Evolutionary conservation across 2,888 invertebrate species (phyloP), one percentile per base, ranked within the genome.

Genomic region (Ormyrus thymus): DNA sequence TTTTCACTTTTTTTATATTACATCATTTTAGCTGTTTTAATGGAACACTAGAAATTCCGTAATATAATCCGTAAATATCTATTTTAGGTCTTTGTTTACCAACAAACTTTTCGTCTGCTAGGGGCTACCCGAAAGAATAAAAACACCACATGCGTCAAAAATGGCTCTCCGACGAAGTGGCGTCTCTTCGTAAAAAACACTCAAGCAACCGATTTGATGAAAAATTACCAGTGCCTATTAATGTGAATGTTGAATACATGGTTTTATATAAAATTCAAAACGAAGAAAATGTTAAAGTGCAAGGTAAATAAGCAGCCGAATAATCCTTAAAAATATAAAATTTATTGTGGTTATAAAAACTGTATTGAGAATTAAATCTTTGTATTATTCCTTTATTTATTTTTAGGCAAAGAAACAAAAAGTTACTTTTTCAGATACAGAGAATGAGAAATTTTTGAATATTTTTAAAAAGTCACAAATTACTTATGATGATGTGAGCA

Each of bases 401-500:
- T 72, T 72, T 56, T n/a, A 76, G 79, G 10, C 15, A 48, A 79
- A 79, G 45, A 79, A 79, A 76, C 1, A n/a, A 1, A 74, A 50
- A 59, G 71, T 79, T 1, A 75, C n/a, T 46, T 76, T 76, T 76
- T 45, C 59, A 51, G 46, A 15, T 7, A 66, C 50, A 29, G 56
- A 66, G 13, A 8, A 55, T 66, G 46, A 72, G 13, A 56, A 64
- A 51, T 56, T n/a, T 7, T 59, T n/a, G 6, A 53, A 66, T 29
- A 8, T 29, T 43, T 15, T 50, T 51, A 51, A 68, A 61, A 68
- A 62, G 7, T 45, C n/a, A 45, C 11, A 72, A 72, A 76, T 70
- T 7, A 68, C 7, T 7, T 76, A 76, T 45, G 46, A 76, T 43
- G 73, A 46, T 46, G 15, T 45, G 1, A 80, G 72, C 43, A 72